Base-by-base conservation (phyloP, 2,888 invertebrate species). In the Melanostoma mellinum region DNA sequence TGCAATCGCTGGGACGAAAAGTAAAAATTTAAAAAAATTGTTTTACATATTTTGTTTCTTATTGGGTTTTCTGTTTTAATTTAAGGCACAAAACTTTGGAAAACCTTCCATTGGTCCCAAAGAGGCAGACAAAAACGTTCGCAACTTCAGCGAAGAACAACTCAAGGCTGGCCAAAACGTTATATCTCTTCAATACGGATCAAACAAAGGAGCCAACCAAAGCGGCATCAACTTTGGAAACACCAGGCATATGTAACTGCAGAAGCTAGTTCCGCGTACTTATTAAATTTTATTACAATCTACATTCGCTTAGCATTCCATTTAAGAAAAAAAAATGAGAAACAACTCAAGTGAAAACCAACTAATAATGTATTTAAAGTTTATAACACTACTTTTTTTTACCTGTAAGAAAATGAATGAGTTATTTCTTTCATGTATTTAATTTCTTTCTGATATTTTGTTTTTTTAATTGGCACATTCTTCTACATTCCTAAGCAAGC, bases 181-280 rank as follows among this genome's bases (percentile, higher is more conserved):
- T 80, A 99, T 98, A 90, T 96, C 97, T 68, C 94, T 98, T 74
- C 99, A 99, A 91, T 98, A 98, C 92, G 99, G 99, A 78, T 97
- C 97, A 89, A 99, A 99, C 93, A 99, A 99, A 92, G 99, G 99
- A 36, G 99, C 99, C 88, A 98, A 93, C 90, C 98, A 98, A 92
- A 96, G 97, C 86, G 99, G 99, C 75, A 97, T 98, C 91, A 99
- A 97, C 92, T 97, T 99, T 89, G 99, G 99, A 87, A 98, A 98
- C 92, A 98, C 98, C 88, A 94, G 98, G 92, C 98, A 99, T 93
- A 98, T 98, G 97, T 98, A 96, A 93, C 42, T 69, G n/a, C 6
- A 33, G 55, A 69, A 81, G 69, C 44, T 33, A 6, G 44, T 68
- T 46, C 38, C 46, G 60, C 79, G 85, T 82, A 85, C 85, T 85